These are phyloP conservation scores for Adelphocoris suturalis DNA, from an alignment of 2,888 invertebrate species.

Conservation along the genomic window DNA sequence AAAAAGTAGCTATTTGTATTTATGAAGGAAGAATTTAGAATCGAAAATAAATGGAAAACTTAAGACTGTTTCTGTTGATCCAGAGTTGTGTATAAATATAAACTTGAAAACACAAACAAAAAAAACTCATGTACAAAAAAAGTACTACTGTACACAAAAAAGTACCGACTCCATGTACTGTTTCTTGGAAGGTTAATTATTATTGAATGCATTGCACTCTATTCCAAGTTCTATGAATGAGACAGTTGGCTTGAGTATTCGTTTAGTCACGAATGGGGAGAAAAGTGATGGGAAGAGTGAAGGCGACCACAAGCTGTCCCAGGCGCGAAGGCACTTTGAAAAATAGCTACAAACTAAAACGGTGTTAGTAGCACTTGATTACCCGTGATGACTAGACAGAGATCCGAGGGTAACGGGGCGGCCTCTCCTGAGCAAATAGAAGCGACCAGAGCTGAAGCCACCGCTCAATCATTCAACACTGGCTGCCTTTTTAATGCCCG, in stretches of 20 bases:
- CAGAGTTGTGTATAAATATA: too few relatives aligned
- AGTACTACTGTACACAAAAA: too few relatives aligned
- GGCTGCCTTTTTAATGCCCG: conserved; percentile 35
- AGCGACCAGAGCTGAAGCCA: conserved; percentile 20
- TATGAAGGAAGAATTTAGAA: too few relatives aligned
- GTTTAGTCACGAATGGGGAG: not conserved
- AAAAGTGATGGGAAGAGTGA: too few relatives aligned
- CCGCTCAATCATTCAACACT: conserved; percentile 30
- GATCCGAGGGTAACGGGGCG: not conserved
- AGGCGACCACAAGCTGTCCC: not conserved
- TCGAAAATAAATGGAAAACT: too few relatives aligned
- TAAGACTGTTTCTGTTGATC: too few relatives aligned
- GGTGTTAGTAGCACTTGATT: conserved; percentile 39
- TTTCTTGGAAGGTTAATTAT: too few relatives aligned
- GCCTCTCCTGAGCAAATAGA: conserved; percentile 26
- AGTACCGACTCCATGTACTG: too few relatives aligned
- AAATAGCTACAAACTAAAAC: conserved; percentile 23
- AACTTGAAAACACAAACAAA: too few relatives aligned
- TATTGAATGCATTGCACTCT: too few relatives aligned
- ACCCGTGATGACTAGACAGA: conserved; percentile 27
- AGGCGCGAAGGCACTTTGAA: not conserved
- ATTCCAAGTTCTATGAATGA: not conserved
- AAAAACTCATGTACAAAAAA: too few relatives aligned
- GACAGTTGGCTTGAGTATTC: not conserved
- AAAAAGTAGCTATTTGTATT: too few relatives aligned